phyloP scores from a whole-genome alignment of 2,888 invertebrate genomes.

The Orchesella flavescens region DNA sequence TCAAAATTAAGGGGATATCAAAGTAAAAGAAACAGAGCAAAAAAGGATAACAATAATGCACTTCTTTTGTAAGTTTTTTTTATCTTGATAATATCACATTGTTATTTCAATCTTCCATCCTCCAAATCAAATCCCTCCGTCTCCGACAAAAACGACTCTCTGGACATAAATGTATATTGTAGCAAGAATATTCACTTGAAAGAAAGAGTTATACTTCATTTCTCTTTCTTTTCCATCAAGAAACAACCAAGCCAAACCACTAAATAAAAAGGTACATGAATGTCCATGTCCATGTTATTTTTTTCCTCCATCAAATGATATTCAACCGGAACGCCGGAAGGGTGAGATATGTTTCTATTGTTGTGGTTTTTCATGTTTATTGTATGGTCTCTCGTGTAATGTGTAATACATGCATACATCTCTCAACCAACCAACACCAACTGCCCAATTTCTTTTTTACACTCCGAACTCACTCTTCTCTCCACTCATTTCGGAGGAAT shows the following conservation, averaged over 20 bases:
- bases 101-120: slow-evolving; percentile 54
- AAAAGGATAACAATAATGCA: slow-evolving; percentile 50
- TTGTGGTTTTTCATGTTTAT: slow-evolving; percentile 45
- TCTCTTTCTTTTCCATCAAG: slow-evolving; percentile 23
- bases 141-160: slow-evolving; percentile 3
- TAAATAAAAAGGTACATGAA: slow-evolving; percentile 24
- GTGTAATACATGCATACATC: neutral
- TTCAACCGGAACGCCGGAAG: slow-evolving; percentile 63
- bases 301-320: slow-evolving; percentile 45
- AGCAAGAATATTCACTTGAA: neutral
- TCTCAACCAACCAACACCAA: neutral
- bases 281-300: slow-evolving; percentile 39
- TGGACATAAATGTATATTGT: slow-evolving; percentile 52
- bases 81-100: slow-evolving; percentile 54
- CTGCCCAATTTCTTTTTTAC: neutral
- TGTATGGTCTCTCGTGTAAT: slow-evolving; percentile 1
- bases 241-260: too few relatives aligned
- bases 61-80: slow-evolving; percentile 46
- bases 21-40: slow-evolving; percentile 67
- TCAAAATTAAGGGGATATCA: slow-evolving; percentile 51
- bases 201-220: slow-evolving; percentile 14
- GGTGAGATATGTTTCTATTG: slow-evolving; percentile 62
- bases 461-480: too few relatives aligned
- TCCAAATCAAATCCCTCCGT: slow-evolving; percentile 21
- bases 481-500: slow-evolving; percentile 52